Percentiles rank a stretch among this genome's conserved stretches.
Evolutionary conservation across 2,797 vertebrate genomes (phyloP).

Genomic region (Alcedo quadribrachys): DNA sequence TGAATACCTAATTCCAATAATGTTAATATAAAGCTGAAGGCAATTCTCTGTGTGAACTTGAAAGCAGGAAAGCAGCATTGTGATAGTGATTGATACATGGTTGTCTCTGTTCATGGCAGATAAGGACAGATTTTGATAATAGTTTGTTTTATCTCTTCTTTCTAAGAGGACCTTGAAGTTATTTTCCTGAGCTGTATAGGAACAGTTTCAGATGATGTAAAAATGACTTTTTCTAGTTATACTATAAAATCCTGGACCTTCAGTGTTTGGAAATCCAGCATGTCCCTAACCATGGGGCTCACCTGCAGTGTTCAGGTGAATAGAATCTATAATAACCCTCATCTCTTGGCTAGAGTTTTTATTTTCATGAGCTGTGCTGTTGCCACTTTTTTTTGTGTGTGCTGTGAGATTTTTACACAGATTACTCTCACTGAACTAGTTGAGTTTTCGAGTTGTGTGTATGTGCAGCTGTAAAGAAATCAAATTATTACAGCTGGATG

Average conservation of each 20-base stretch:
- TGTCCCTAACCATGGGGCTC: not conserved
- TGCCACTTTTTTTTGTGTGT: not conserved
- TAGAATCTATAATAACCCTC: not conserved
- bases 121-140: not conserved
- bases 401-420: not conserved
- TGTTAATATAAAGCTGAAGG: not conserved
- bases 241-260: not conserved
- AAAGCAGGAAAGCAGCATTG: not conserved
- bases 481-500: slow-evolving; percentile 68
- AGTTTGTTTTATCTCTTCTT: not conserved
- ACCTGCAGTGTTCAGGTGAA: not conserved
- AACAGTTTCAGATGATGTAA: not conserved
- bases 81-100: not conserved
- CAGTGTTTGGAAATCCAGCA: not conserved
- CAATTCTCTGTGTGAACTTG: not conserved
- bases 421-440: not conserved
- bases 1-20: not conserved
- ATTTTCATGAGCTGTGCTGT: not conserved
- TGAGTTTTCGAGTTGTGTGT: slow-evolving; percentile 29
- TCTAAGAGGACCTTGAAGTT: not conserved
- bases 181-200: not conserved
- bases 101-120: not conserved
- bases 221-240: not conserved
- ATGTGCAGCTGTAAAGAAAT: slow-evolving; percentile 62
- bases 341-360: not conserved